Percentiles rank a stretch among this genome's conserved stretches.
phyloP scores from a whole-genome alignment of 2,113 vertebrate species.

The Noctilio leporinus region DNA sequence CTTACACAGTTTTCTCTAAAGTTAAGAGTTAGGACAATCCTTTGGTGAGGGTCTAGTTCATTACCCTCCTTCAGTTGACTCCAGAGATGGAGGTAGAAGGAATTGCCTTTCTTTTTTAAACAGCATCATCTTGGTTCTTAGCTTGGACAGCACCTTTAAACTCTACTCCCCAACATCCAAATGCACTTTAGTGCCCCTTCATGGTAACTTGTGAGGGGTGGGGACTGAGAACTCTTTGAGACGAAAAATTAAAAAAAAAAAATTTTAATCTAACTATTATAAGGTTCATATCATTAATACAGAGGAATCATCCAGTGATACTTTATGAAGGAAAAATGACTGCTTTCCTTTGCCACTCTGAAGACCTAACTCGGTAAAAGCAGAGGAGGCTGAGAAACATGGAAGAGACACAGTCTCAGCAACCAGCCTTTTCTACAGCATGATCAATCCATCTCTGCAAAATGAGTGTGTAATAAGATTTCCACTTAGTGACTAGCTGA shows the following conservation, averaged over 20 bases:
- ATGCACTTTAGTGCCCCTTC: slow-evolving; percentile 82
- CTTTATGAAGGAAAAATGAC: slow-evolving; percentile 50
- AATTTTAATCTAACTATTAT: slow-evolving; percentile 54
- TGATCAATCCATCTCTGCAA: slow-evolving; percentile 42
- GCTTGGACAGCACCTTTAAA: slow-evolving; percentile 78
- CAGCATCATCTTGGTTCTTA: slow-evolving; percentile 72
- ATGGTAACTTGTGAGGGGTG: slow-evolving; percentile 70
- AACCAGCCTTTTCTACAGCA: slow-evolving; percentile 51
- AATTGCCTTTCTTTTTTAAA: slow-evolving; percentile 66
- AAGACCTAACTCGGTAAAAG: slow-evolving; percentile 61
- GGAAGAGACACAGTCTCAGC: slow-evolving; percentile 24
- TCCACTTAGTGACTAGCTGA: slow-evolving; percentile 39
- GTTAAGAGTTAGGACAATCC: slow-evolving; percentile 80
- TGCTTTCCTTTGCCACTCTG: slow-evolving; percentile 52
- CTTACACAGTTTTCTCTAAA: slow-evolving; percentile 68
- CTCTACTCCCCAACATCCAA: slow-evolving; percentile 64
- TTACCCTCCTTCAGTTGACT: slow-evolving; percentile 64
- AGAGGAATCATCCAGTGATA: slow-evolving; percentile 49
- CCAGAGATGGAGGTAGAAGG: slow-evolving; percentile 65
- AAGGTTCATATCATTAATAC: slow-evolving; percentile 48
- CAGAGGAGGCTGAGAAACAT: slow-evolving; percentile 53
- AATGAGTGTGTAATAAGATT: slow-evolving; percentile 34
- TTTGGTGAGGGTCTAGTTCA: slow-evolving; percentile 61
- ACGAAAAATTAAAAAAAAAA: slow-evolving; percentile 44
- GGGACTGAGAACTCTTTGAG: slow-evolving; percentile 74